Conservation (phyloP, 2,797 vertebrate species). For the Chiropotes sagulatus region DNA sequence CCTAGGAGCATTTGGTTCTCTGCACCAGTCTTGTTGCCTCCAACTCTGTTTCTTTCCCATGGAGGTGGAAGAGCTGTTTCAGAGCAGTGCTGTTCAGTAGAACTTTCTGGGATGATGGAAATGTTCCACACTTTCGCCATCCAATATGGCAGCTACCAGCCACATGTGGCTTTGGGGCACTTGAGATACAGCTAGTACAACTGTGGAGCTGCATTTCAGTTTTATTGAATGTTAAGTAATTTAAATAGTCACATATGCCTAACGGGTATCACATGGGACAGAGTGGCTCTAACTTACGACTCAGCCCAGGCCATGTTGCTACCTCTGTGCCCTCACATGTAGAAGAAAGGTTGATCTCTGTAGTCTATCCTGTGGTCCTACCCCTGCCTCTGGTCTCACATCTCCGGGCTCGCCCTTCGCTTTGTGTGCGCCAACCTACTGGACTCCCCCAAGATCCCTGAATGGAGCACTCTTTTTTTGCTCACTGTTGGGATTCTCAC, state of each 20-base stretch:
- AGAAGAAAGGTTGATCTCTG: neutral
- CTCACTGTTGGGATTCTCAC: neutral
- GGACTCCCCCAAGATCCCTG: neutral
- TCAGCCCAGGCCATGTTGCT: too few relatives aligned
- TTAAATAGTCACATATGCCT: neutral
- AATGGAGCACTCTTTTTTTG: neutral
- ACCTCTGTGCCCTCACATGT: fast-evolving
- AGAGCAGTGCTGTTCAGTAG: too few relatives aligned
- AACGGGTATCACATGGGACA: neutral
- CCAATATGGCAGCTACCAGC: neutral
- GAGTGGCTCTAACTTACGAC: fast-evolving
- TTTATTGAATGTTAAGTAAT: neutral
- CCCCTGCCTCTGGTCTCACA: fast-evolving
- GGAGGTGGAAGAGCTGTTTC: neutral
- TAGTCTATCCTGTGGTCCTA: too few relatives aligned
- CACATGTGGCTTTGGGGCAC: neutral
- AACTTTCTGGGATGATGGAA: neutral
- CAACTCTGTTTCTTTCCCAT: neutral
- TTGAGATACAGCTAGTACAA: neutral
- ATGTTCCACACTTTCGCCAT: neutral
- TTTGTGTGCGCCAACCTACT: neutral
- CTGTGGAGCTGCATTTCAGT: neutral
- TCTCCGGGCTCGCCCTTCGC: neutral
- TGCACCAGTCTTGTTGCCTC: neutral
- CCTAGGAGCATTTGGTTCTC: neutral